phyloP scores from a whole-genome alignment of 2,797 vertebrate species.

The Hafferia zeledoni region DNA sequence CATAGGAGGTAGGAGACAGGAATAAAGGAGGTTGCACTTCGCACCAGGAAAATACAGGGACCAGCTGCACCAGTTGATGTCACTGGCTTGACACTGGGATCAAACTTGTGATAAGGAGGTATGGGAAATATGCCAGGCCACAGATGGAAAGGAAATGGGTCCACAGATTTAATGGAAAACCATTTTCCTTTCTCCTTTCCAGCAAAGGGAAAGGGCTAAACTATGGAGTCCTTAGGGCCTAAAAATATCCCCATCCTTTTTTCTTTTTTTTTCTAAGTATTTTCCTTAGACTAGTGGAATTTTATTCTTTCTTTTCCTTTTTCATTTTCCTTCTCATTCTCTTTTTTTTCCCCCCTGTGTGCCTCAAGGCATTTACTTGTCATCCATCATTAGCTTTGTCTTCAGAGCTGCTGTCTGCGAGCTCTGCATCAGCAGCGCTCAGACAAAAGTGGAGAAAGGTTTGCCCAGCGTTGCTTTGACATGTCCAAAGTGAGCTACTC shows the following conservation, averaged over 20 bases:
- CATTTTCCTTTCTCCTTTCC: neutral
- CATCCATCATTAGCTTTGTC: constrained; percentile 67
- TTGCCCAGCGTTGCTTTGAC: constrained; percentile 34
- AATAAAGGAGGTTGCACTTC: neutral
- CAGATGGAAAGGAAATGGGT: neutral
- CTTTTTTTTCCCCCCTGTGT: neutral
- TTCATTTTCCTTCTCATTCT: constrained; percentile 41
- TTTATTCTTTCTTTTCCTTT: constrained; percentile 36
- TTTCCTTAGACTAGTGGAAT: neutral
- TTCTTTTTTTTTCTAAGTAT: neutral
- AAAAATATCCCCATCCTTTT: neutral
- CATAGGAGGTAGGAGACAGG: neutral
- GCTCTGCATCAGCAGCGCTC: constrained; percentile 40
- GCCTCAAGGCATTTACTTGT: constrained; percentile 64
- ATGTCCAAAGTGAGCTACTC: constrained; percentile 51
- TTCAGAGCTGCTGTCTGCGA: constrained; percentile 47
- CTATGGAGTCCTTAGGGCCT: neutral
- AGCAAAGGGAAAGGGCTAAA: neutral
- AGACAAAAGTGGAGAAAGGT: constrained; percentile 52
- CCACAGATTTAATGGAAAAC: neutral
- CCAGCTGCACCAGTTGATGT: neutral
- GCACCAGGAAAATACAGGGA: neutral
- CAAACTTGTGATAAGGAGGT: neutral
- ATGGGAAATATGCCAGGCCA: neutral
- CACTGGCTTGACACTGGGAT: neutral